These are phyloP conservation scores for Dinomys branickii DNA, from an alignment of 2,113 vertebrate species.

Conservation along the genomic window DNA sequence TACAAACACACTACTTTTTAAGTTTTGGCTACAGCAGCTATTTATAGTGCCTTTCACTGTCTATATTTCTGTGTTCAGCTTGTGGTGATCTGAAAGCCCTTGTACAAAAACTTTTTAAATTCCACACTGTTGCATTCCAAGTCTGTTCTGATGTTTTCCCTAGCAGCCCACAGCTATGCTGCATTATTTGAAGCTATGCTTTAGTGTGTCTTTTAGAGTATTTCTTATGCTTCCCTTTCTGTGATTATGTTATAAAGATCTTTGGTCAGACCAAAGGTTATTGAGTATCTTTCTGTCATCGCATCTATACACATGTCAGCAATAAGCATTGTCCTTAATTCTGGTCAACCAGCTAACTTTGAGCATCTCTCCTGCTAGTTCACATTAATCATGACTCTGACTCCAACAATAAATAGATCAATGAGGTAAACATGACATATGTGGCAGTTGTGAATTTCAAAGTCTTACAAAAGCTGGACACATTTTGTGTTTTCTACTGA, in stretches of 20 bases:
- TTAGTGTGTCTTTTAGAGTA: constrained; percentile 48
- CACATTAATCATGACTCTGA: constrained; percentile 50
- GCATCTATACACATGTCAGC: constrained; percentile 42
- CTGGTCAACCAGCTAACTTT: constrained; percentile 50
- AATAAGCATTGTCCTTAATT: constrained; percentile 52
- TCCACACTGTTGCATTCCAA: constrained; percentile 50
- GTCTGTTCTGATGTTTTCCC: constrained; percentile 40
- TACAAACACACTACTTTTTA: constrained; percentile 44
- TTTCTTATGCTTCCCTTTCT: constrained; percentile 57
- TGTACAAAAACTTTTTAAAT: constrained; percentile 59
- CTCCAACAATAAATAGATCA: constrained; percentile 48
- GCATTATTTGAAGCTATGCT: constrained; percentile 63
- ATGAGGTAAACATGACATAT: constrained; percentile 47
- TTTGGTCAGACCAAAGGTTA: constrained; percentile 34
- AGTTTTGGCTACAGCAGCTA: constrained; percentile 59
- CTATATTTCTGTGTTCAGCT: constrained; percentile 59
- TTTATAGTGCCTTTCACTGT: constrained; percentile 61
- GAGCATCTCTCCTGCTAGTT: constrained; percentile 58
- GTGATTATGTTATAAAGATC: constrained; percentile 66
- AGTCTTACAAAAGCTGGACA: constrained; percentile 43
- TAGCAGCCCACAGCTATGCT: constrained; percentile 56
- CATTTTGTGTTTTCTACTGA: constrained; percentile 42
- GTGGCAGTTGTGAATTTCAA: constrained; percentile 43
- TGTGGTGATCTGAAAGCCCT: constrained; percentile 67
- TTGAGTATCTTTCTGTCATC: constrained; percentile 43